Evolutionary conservation across 92 coral and sea anemone genomes (phyloP).

Genomic region (Siderastrea siderea): DNA sequence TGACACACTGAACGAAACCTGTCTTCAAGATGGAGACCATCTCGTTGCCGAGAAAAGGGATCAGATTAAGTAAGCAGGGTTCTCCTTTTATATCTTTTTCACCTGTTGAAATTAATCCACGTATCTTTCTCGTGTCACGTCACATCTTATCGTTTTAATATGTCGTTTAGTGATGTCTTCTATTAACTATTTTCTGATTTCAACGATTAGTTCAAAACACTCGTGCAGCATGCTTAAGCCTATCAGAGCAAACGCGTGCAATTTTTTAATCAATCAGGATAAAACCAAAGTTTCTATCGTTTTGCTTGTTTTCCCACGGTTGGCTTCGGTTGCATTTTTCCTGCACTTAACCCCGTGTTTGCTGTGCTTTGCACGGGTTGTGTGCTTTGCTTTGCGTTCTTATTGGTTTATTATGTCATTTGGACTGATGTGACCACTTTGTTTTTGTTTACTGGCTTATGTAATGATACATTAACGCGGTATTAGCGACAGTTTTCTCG

Average conservation of each 20-base stretch:
- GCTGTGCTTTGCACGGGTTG: background rate
- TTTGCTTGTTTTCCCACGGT: background rate
- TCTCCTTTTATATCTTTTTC: background rate
- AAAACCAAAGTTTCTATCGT: no score
- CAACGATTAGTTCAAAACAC: no score
- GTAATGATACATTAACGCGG: background rate
- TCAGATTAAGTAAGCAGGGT: slow-evolving; percentile 43
- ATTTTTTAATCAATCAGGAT: no score
- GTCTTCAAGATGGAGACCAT: slow-evolving; percentile 64
- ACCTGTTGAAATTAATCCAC: background rate
- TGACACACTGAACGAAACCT: slow-evolving; percentile 46
- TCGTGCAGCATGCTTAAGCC: no score
- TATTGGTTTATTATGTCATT: background rate
- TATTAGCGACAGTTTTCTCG: background rate
- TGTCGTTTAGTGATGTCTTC: no score
- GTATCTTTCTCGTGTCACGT: background rate
- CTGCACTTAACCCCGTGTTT: background rate
- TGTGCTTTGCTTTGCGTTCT: background rate
- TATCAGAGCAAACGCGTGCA: no score
- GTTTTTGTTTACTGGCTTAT: background rate
- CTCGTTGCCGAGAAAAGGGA: slow-evolving; percentile 56
- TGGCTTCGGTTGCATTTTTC: background rate
- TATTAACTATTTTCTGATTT: no score
- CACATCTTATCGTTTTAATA: no score
- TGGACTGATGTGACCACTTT: background rate